phyloP scores from a whole-genome alignment of 1,140 invertebrate genomes.

The Plodia interpunctella region DNA sequence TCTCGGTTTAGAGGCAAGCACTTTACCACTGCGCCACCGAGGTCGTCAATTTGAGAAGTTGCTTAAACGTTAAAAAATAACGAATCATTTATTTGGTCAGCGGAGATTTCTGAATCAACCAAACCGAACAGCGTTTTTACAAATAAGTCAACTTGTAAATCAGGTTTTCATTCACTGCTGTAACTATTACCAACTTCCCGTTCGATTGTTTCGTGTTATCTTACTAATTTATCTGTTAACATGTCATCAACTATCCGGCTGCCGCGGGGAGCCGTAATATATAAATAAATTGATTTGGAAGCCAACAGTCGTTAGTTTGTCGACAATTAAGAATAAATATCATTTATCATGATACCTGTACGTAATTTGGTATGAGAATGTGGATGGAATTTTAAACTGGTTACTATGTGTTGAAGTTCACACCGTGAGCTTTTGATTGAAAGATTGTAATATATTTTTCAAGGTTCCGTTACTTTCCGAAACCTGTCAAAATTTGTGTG shows the following conservation, averaged over 20 bases:
- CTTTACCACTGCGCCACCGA: too few species aligned
- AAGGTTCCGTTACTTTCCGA: too few species aligned
- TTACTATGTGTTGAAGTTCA: not conserved
- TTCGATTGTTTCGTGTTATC: not conserved
- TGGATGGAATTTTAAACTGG: not conserved
- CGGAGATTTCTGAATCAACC: too few species aligned
- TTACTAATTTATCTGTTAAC: constrained; percentile 1
- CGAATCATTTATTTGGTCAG: too few species aligned
- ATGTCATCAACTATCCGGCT: not conserved
- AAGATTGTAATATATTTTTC: not conserved
- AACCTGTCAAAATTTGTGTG: too few species aligned
- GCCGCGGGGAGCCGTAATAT: not conserved
- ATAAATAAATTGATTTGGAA: not conserved
- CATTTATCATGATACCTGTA: not conserved
- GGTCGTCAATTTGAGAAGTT: too few species aligned
- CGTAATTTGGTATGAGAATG: not conserved
- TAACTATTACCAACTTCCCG: not conserved
- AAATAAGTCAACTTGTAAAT: too few species aligned
- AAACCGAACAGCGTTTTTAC: too few species aligned
- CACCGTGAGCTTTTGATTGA: not conserved
- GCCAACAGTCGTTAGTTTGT: not conserved
- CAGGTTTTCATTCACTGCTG: not conserved
- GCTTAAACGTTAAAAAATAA: too few species aligned
- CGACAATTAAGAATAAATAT: constrained; percentile 4
- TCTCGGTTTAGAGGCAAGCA: too few species aligned